Percentiles rank a stretch among this genome's conserved stretches.
These are phyloP conservation scores for Calycopis cecrops DNA, from an alignment of 1,140 invertebrate genomes.

Conservation along the genomic window DNA sequence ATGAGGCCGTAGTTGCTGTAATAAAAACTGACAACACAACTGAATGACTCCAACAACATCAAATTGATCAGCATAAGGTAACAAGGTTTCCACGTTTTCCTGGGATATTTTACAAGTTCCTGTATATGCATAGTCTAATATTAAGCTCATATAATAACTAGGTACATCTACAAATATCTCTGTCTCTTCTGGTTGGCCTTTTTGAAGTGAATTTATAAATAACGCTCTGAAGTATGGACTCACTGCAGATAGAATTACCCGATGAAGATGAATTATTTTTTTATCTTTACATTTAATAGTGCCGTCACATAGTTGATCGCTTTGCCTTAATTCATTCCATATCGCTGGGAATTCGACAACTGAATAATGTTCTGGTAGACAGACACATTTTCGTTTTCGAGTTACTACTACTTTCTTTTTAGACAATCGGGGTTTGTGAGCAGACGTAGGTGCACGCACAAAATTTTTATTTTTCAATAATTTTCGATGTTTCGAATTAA, in stretches of 20 bases:
- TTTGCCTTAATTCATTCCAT: constrained; percentile 79
- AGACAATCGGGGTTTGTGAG: constrained; percentile 48
- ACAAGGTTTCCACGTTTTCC: constrained; percentile 78
- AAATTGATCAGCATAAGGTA: constrained; percentile 79
- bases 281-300: constrained; percentile 77
- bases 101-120: constrained; percentile 76
- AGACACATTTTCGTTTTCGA: constrained; percentile 68
- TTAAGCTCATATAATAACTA: constrained; percentile 68
- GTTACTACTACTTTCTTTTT: constrained; percentile 64
- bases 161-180: constrained; percentile 73
- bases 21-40: constrained; percentile 78
- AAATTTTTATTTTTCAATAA: constrained; percentile 73
- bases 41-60: constrained; percentile 79
- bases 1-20: constrained; percentile 72
- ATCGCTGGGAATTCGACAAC: constrained; percentile 77
- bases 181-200: constrained; percentile 69
- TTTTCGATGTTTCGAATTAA: constrained; percentile 73
- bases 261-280: constrained; percentile 78
- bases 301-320: constrained; percentile 78
- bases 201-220: constrained; percentile 79
- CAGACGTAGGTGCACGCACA: constrained; percentile 56
- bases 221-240: constrained; percentile 82
- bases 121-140: constrained; percentile 82
- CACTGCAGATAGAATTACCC: constrained; percentile 79
- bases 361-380: constrained; percentile 68